phyloP scores from a whole-genome alignment of 2,888 invertebrate species.

The Nasonovia ribisnigri region DNA sequence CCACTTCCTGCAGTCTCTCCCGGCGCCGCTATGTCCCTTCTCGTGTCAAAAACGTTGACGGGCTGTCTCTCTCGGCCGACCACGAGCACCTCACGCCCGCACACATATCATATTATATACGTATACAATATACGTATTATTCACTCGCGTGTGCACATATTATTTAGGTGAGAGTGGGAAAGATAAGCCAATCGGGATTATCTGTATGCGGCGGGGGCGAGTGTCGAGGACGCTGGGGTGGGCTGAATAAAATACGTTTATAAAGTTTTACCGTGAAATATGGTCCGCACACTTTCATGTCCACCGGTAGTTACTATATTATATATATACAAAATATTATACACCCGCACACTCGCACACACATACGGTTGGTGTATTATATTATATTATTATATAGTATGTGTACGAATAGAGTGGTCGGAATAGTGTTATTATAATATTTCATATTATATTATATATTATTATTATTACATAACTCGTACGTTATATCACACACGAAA shows the following conservation, averaged over 20 bases:
- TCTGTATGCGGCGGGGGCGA: neutral
- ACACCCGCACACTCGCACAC: neutral
- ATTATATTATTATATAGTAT: neutral
- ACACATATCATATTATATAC: neutral
- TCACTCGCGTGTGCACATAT: neutral
- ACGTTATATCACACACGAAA: neutral
- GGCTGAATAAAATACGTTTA: constrained; percentile 22
- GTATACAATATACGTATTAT: neutral
- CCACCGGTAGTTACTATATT: neutral
- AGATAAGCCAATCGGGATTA: constrained; percentile 45
- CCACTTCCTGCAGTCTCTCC: neutral
- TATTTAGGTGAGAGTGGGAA: constrained; percentile 26
- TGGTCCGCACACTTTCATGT: constrained; percentile 9
- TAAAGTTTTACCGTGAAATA: constrained; percentile 38
- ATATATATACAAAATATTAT: neutral
- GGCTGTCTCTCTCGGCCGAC: neutral
- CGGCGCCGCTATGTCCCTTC: too few species aligned
- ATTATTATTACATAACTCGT: neutral
- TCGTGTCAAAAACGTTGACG: constrained; percentile 20
- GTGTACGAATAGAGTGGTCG: neutral
- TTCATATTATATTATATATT: neutral
- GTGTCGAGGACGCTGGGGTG: neutral
- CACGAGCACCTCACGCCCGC: too few species aligned
- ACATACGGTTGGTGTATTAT: neutral
- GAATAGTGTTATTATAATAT: constrained; percentile 8